Evolutionary conservation across 2,113 vertebrate species (phyloP).

Genomic region (Cyprinus carpio): DNA sequence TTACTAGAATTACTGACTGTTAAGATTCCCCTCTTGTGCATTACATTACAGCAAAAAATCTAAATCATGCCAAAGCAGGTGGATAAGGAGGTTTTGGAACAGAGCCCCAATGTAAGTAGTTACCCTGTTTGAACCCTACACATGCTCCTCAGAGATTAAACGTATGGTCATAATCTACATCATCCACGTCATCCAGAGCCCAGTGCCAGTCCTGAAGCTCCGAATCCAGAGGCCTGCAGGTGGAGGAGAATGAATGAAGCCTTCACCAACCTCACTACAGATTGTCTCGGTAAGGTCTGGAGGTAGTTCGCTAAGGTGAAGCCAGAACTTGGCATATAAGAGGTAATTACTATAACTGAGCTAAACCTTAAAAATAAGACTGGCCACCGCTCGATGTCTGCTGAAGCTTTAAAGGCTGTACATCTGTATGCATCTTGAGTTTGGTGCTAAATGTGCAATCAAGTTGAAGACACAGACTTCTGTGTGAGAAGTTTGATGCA

Average conservation of each 20-base stretch:
- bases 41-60: not conserved
- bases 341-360: not conserved
- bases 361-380: not conserved
- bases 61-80: not conserved
- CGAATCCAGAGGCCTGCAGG: constrained; percentile 91
- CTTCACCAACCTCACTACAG: not conserved
- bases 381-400: not conserved
- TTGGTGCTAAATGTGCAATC: not conserved
- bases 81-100: constrained; percentile 12
- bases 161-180: constrained; percentile 85
- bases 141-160: constrained; percentile 91
- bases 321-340: not conserved
- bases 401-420: constrained; percentile 17
- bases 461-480: not conserved
- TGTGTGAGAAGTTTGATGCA: not conserved
- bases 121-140: constrained; percentile 62
- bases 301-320: constrained; percentile 5
- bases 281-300: not conserved
- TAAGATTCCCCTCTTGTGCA: not conserved
- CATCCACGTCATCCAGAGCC: constrained; percentile 93
- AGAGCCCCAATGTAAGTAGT: not conserved
- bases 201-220: constrained; percentile 95
- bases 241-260: constrained; percentile 69
- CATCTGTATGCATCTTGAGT: not conserved
- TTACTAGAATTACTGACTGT: not conserved